Percentiles rank a stretch among this genome's conserved stretches.
These are phyloP conservation scores for Akabosia matsudoensis DNA, from an alignment of 1,140 invertebrate species.

Conservation along the genomic window DNA sequence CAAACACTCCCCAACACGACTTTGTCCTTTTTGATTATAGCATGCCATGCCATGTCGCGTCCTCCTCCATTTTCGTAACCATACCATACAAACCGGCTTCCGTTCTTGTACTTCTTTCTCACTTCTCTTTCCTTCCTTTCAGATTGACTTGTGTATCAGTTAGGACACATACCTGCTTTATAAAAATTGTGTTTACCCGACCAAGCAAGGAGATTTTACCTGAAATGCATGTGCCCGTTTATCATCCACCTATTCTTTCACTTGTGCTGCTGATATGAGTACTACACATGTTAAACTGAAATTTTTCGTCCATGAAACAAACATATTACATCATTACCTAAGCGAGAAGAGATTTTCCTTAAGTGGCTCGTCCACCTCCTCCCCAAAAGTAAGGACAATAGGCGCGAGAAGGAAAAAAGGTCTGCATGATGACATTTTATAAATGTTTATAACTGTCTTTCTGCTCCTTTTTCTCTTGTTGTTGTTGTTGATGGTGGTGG, in stretches of 20 bases:
- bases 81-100: not conserved
- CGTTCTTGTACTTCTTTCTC: not conserved
- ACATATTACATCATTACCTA: constrained; percentile 23
- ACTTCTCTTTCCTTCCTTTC: not conserved
- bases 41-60: not conserved
- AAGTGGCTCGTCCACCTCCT: constrained; percentile 8
- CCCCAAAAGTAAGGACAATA: constrained; percentile 14
- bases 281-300: not conserved
- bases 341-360: constrained; percentile 19
- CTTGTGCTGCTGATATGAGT: no score
- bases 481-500: constrained; percentile 4
- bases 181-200: no score
- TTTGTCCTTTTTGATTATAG: not conserved
- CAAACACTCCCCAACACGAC: constrained; percentile 10
- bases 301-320: constrained; percentile 8
- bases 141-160: not conserved
- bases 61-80: not conserved
- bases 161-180: no score
- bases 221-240: no score
- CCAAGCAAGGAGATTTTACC: no score
- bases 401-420: not conserved
- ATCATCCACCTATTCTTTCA: no score
- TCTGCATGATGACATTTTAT: constrained; percentile 14
- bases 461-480: not conserved
- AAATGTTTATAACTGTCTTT: constrained; percentile 19